Evolutionary conservation across 2,888 invertebrate genomes (phyloP).

Genomic region (Gandaritis pyraliata): DNA sequence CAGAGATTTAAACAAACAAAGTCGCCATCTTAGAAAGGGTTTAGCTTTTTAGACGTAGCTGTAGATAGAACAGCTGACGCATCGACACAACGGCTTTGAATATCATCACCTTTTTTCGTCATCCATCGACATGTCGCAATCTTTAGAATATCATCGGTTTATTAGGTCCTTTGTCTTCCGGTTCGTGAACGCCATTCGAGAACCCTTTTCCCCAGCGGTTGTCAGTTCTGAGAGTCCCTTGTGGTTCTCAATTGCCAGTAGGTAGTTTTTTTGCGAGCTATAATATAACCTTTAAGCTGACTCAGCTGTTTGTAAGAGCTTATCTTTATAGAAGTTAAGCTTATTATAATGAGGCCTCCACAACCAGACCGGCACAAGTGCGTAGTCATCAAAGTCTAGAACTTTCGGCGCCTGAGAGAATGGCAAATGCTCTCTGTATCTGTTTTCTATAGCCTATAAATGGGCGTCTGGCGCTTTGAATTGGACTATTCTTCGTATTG

Average conservation of each 20-base stretch:
- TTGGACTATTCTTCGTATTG: neutral
- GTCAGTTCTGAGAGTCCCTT: no score
- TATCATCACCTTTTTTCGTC: no score
- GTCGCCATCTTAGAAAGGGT: constrained; percentile 23
- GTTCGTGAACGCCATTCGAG: neutral
- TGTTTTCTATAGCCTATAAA: constrained; percentile 7
- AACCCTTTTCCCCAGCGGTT: neutral
- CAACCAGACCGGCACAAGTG: neutral
- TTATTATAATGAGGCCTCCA: neutral
- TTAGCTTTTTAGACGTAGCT: constrained; percentile 10
- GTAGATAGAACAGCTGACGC: constrained; percentile 3
- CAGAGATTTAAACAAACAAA: constrained; percentile 16
- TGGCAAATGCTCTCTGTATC: neutral
- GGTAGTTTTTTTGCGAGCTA: no score
- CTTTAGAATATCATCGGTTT: no score
- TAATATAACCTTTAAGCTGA: no score
- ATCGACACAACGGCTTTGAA: no score
- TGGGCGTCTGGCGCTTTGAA: constrained; percentile 2
- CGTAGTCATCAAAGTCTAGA: neutral
- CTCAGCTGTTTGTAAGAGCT: neutral
- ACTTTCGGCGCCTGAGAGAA: constrained; percentile 1
- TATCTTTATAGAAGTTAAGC: neutral
- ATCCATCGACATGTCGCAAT: no score
- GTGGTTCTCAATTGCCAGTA: no score
- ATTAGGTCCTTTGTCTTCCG: no score